A percentile compares a stretch with the other conserved stretches of the same genome.
phyloP scores from a whole-genome alignment of 2,888 invertebrate species.

The Drosophila pegasa region DNA sequence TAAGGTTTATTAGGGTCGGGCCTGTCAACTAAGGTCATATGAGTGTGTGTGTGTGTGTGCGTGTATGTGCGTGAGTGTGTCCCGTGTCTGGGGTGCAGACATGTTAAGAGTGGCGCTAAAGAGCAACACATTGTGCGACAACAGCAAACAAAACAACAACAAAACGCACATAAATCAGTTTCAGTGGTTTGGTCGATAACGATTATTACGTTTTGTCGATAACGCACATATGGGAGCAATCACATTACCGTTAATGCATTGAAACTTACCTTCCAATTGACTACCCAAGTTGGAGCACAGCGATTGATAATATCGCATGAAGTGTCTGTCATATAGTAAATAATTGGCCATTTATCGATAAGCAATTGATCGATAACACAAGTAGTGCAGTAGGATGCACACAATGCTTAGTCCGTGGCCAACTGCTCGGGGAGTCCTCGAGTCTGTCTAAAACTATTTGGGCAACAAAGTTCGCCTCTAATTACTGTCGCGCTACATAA shows the following conservation, averaged over 20 bases:
- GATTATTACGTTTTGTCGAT: conserved; percentile 64
- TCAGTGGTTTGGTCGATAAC: conserved; percentile 69
- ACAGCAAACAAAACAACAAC: conserved; percentile 30
- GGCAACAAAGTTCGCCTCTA: conserved; percentile 71
- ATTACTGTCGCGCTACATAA: conserved; percentile 79
- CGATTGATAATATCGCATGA: background rate
- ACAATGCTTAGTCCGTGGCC: conserved; percentile 8
- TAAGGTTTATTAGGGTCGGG: conserved; percentile 63
- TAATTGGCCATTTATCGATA: background rate
- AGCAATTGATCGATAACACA: conserved; percentile 22
- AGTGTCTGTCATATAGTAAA: background rate
- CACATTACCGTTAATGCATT: conserved; percentile 30
- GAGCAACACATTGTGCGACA: conserved; percentile 60
- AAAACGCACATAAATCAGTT: conserved; percentile 68
- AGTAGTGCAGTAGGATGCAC: background rate
- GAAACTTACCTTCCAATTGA: conserved; percentile 18
- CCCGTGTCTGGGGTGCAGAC: conserved; percentile 46
- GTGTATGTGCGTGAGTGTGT: background rate
- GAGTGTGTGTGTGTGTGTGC: background rate
- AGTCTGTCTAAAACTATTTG: conserved; percentile 70
- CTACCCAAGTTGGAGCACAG: background rate
- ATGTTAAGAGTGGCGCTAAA: conserved; percentile 64
- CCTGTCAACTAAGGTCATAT: conserved; percentile 28
- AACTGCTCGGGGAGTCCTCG: conserved; percentile 2
- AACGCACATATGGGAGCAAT: conserved; percentile 20